Evolutionary conservation across 2,113 vertebrate species (phyloP).

Genomic region (Chascanopsetta lugubris): DNA sequence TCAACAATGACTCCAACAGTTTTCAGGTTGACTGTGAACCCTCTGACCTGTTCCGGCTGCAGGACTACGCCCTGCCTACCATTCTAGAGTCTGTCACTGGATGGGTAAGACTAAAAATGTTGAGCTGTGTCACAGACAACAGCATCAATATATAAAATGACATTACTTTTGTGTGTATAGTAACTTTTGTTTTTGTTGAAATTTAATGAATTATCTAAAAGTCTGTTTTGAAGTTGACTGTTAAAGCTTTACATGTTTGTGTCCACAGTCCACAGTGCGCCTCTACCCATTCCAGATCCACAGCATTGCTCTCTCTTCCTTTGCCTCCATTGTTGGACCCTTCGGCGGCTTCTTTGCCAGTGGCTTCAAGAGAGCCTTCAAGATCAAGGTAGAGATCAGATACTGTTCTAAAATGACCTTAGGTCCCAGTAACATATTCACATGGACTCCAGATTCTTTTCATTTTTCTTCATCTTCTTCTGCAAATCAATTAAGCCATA

Average conservation of each 20-base stretch:
- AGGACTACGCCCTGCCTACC: conserved; percentile 89
- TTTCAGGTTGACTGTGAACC: conserved; percentile 97
- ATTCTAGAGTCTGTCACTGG: conserved; percentile 87
- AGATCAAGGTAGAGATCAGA: conserved; percentile 89
- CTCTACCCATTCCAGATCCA: conserved; percentile 99
- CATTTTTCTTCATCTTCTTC: too few relatives aligned
- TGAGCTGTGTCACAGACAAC: too few relatives aligned
- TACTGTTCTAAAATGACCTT: background rate
- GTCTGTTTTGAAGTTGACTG: background rate
- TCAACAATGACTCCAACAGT: conserved; percentile 96
- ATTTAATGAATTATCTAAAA: too few relatives aligned
- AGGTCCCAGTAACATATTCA: background rate
- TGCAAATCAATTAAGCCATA: too few relatives aligned
- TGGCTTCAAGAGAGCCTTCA: conserved; percentile 98
- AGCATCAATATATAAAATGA: too few relatives aligned
- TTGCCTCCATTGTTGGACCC: conserved; percentile 94
- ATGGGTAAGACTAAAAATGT: conserved; percentile 84
- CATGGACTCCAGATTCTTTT: background rate
- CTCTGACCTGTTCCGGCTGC: conserved; percentile 92
- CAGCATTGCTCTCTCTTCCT: conserved; percentile 94
- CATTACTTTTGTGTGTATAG: too few relatives aligned
- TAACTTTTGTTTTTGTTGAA: background rate
- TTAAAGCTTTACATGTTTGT: background rate
- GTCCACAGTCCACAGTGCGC: conserved; percentile 86
- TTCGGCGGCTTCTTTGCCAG: conserved; percentile 98